Evolutionary conservation across 2,888 invertebrate genomes (phyloP).

Genomic region (Cotesia congregata): DNA sequence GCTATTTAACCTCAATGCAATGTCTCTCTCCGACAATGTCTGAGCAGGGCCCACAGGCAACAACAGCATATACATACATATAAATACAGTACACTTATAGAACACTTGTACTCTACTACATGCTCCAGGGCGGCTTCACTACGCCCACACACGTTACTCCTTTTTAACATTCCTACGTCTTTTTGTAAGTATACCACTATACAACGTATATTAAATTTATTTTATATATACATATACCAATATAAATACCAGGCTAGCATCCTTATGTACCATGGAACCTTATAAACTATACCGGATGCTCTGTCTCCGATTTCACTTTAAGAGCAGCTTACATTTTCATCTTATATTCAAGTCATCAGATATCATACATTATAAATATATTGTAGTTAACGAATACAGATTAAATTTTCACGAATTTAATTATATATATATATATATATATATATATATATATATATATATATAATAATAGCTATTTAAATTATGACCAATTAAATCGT

Average conservation of each 20-base stretch:
- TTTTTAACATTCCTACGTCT: constrained; percentile 39
- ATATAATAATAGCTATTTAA: too few species aligned
- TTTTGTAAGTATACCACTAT: constrained; percentile 36
- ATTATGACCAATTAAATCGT: too few species aligned
- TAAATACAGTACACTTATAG: too few species aligned
- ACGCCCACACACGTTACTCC: constrained; percentile 31
- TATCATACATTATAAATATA: too few species aligned
- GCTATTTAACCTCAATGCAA: constrained; percentile 66
- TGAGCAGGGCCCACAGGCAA: constrained; percentile 37
- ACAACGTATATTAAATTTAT: constrained; percentile 11
- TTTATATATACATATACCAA: constrained; percentile 32
- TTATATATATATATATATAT: too few species aligned
- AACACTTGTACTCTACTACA: not conserved
- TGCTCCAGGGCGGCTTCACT: constrained; percentile 25
- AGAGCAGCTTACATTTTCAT: too few species aligned
- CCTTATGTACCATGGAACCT: not conserved
- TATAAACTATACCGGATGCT: not conserved
- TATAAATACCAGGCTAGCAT: not conserved
- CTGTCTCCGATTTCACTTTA: not conserved
- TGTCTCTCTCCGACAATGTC: constrained; percentile 61
- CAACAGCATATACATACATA: constrained; percentile 5
- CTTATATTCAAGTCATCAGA: too few species aligned
- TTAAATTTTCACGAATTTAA: too few species aligned
- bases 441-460: too few species aligned
- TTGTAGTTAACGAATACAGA: too few species aligned